Evolutionary conservation across 2,888 invertebrate genomes (phyloP), one percentile per base, ranked within the genome.

Genomic region (Geotrupes spiniger): DNA sequence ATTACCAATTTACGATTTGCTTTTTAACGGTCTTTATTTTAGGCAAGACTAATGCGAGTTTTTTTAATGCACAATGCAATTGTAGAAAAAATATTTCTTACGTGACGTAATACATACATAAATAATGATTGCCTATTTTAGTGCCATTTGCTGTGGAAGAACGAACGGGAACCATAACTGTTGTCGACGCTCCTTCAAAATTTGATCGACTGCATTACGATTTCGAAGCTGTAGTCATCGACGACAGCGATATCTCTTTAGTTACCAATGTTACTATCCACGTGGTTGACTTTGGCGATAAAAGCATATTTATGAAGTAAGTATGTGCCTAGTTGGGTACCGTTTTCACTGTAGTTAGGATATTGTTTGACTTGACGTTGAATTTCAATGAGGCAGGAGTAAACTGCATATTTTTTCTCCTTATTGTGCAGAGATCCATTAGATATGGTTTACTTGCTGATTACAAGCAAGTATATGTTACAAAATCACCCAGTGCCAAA

Each of bases 141-240:
- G 92, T 92, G n/a, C 93, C 93, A 2, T 92, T 93, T 72, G 92
- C 89, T 2, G 89, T 93, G 15, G 92, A 92, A 74, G 91, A 92
- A 68, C 78, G 84, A 51, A 88, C 90, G 0, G 93, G 93, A 2
- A 88, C 89, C 0, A 90, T 93, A 37, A 91, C 90, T 1, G 89
- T 93, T 0, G 85, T 91, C 46, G 83, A 89, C 25, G 83, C 85
- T 49, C 73, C 91, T 31, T 74, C 81, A 1, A 84, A 85, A 58
- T 91, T 81, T 63, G 78, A 81, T 15, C 74, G 84, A 25, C 78
- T 81, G 2, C 71, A 82, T 27, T 93, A 87, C 63, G 84, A 89
- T 53, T 90, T 93, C 62, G 90, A 91, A 74, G 89, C 90, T 0
- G 84, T 90, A 4, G 92, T 90, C 0, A 83, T 83, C 1, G 74